Base-by-base conservation (phyloP, 2,113 vertebrate genomes). In the Rhinichthys klamathensis region DNA sequence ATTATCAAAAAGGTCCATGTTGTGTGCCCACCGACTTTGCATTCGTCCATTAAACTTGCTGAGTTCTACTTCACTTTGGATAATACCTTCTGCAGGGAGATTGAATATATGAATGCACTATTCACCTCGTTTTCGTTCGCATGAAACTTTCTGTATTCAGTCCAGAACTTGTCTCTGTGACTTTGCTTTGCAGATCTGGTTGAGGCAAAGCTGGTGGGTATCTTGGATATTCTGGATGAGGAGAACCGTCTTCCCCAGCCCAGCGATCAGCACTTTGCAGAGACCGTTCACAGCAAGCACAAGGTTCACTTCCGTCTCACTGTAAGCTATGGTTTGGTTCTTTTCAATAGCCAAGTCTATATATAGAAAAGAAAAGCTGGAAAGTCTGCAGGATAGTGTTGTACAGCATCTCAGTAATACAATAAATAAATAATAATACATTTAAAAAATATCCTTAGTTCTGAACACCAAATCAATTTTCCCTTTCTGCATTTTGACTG, bases 211-310 rank as follows among this genome's bases (percentile, higher is more conserved):
- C 91, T 99, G 89, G 92, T 98, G 82, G 98, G 98, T 73, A 89
- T 99, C 82, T 92, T 99, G 91, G 98, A 99, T 91, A 99, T 99
- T 92, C 89, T 99, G 92, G 98, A 99, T 90, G 98, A 99, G 93
- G 98, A 99, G 94, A 99, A 98, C 88, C 96, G 98, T n/a, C 96
- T 99, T 82, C 98, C 98, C 11, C 98, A 99, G 56, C 91, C 98
- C 83, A 99, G 97, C 1, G 98, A 99, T 92, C 98, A 97, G 30
- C 98, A 99, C 91, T 99, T 99, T 88, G 95, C 97, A 9, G 92
- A 96, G 32, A 93, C 91, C 2, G 93, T 99, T 86, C 98, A 99
- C 91, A 97, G 94, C 90, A 98, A 99, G 78, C 98, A 99, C 91
- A 99, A 97, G 91, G 96, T 99, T 79, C 98, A 99, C 92, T 99